Evolutionary conservation across 2,113 vertebrate genomes (phyloP).

Genomic region (Catharus minimus): DNA sequence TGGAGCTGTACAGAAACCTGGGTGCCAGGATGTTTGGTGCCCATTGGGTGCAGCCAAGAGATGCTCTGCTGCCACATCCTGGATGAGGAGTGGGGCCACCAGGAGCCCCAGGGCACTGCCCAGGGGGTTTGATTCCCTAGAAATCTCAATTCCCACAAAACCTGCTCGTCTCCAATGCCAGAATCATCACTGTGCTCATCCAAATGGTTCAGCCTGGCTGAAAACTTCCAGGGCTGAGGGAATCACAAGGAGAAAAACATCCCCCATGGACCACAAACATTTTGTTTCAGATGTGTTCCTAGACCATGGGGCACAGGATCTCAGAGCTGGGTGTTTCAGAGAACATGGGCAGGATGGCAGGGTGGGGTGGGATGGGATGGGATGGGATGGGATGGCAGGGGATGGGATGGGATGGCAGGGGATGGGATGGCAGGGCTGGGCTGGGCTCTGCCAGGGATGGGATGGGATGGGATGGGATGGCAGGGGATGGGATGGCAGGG

Average conservation of each 20-base stretch:
- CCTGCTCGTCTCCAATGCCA: rapidly evolving
- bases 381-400: background rate
- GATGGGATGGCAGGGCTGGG: background rate
- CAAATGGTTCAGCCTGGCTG: rapidly evolving
- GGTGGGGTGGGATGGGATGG: background rate
- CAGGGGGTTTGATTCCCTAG: background rate
- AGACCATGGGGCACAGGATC: background rate
- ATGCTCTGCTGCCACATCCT: background rate
- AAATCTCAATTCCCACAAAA: background rate
- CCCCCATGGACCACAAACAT: rapidly evolving
- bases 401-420: too few species aligned
- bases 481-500: background rate
- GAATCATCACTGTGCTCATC: background rate
- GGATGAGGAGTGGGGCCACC: rapidly evolving
- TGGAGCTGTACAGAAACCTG: background rate
- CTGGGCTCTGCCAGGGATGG: rapidly evolving
- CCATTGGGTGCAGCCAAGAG: background rate
- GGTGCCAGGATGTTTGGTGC: background rate
- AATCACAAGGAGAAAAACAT: background rate
- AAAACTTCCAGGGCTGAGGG: background rate
- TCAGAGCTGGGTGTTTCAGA: background rate
- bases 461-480: too few species aligned
- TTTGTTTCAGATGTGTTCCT: background rate
- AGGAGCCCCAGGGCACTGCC: background rate
- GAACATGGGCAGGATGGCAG: background rate